These are phyloP conservation scores for Tenthredo scrophulariae DNA, from an alignment of 2,888 invertebrate genomes.

Conservation along the genomic window DNA sequence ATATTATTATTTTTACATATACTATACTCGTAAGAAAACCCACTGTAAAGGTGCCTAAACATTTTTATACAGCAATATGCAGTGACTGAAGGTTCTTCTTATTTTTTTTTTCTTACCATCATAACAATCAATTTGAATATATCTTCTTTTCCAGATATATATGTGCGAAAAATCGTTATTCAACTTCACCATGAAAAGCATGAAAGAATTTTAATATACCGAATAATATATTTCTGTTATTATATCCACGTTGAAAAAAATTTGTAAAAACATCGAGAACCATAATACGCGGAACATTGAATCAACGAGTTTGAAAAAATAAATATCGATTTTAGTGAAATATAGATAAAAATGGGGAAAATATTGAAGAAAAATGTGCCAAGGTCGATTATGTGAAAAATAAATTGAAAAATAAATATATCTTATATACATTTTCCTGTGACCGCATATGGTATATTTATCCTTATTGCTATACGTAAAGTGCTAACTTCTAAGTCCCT, in stretches of 20 bases:
- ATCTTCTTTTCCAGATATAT: not conserved
- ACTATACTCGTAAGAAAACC: constrained; percentile 69
- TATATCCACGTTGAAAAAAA: constrained; percentile 1
- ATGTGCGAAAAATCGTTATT: not conserved
- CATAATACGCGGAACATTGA: not conserved
- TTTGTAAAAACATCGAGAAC: constrained; percentile 11
- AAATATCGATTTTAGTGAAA: not conserved
- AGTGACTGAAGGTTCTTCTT: not conserved
- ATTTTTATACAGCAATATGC: constrained; percentile 51
- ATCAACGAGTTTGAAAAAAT: not conserved
- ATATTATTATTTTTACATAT: constrained; percentile 68
- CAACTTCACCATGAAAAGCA: not conserved
- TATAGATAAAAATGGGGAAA: not conserved
- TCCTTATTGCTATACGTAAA: not conserved
- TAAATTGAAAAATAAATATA: not conserved
- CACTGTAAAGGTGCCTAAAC: constrained; percentile 74
- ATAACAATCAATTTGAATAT: not conserved
- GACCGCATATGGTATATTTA: not conserved
- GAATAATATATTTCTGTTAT: not conserved
- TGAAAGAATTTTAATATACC: not conserved
- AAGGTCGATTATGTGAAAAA: not conserved
- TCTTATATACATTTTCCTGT: not conserved
- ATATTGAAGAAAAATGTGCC: constrained; percentile 9
- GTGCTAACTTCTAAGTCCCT: not conserved
- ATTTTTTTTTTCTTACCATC: not conserved